Conservation (phyloP, 2,797 vertebrate genomes). For the Sebastes flavidus region DNA sequence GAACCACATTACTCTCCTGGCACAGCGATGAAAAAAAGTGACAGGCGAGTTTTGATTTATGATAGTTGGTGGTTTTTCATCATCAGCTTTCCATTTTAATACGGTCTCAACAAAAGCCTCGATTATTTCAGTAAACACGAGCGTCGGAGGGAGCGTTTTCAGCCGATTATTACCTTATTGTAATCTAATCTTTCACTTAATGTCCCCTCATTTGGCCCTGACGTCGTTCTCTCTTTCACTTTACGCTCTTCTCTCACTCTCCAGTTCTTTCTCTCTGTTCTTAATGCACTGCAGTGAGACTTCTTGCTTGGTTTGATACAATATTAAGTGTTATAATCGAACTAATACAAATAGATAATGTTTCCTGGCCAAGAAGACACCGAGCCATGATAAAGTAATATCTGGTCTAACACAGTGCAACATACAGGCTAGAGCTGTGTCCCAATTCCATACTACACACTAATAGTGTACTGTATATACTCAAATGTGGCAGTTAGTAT, state of each 20-base stretch:
- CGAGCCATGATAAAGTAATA: not conserved
- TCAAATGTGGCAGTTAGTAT: not conserved
- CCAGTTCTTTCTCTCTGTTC: not conserved
- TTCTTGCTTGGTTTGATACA: not conserved
- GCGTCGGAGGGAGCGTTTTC: conserved; percentile 14
- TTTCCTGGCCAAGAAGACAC: not conserved
- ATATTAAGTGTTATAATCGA: not conserved
- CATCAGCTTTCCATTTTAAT: conserved; percentile 57
- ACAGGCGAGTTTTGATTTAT: conserved; percentile 69
- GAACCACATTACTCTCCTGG: conserved; percentile 43
- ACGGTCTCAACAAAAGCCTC: conserved; percentile 32
- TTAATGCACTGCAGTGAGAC: not conserved
- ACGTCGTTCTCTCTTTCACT: not conserved
- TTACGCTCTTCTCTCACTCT: not conserved
- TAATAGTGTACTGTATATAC: not conserved
- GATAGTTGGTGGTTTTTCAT: conserved; percentile 56
- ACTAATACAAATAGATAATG: not conserved
- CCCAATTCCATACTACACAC: not conserved
- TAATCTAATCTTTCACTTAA: conserved; percentile 40
- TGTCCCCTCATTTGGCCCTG: conserved; percentile 2
- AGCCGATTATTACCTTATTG: conserved; percentile 36
- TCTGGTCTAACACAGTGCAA: not conserved
- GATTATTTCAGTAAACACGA: conserved; percentile 45
- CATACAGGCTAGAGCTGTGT: not conserved
- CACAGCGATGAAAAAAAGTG: conserved; percentile 22